Percentiles rank a stretch among this genome's conserved stretches.
phyloP scores from a whole-genome alignment of 2,888 invertebrate genomes.

The Eueremaeus valkanovi region DNA sequence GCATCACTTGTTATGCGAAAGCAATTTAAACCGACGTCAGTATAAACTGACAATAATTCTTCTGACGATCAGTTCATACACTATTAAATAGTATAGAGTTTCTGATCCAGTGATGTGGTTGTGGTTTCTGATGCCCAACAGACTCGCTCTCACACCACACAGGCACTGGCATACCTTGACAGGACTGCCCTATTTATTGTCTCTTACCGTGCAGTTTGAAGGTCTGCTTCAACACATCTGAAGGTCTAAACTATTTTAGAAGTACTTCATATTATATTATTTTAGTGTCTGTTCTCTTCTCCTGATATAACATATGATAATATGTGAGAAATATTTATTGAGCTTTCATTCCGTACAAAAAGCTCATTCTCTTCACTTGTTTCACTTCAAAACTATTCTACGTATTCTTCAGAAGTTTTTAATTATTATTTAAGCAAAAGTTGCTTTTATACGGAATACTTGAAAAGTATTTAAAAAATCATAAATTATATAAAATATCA shows the following conservation, averaged over 20 bases:
- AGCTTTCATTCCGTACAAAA: too few species aligned
- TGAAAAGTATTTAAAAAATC: too few species aligned
- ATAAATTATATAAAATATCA: too few species aligned
- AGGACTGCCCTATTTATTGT: constrained; percentile 35
- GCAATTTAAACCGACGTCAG: background rate
- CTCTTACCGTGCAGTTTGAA: constrained; percentile 9
- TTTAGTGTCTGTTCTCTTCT: background rate
- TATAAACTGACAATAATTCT: background rate
- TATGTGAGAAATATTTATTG: background rate
- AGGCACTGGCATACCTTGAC: constrained; percentile 30
- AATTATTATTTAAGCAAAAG: too few species aligned
- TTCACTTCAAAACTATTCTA: too few species aligned
- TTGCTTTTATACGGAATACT: too few species aligned
- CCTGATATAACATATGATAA: constrained; percentile 10
- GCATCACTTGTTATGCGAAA: background rate
- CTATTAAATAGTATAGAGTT: too few species aligned
- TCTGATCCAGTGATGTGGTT: background rate
- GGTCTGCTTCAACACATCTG: constrained; percentile 6
- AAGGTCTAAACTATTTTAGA: constrained; percentile 21
- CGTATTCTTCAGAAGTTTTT: too few species aligned
- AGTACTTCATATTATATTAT: background rate
- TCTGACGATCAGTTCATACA: background rate
- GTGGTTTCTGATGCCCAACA: background rate
- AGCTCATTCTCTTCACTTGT: too few species aligned
- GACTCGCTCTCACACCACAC: background rate